A percentile compares a stretch with the other conserved stretches of the same genome.
Conservation (phyloP, 2,888 invertebrate species). For the Rhodophaea formosa region DNA sequence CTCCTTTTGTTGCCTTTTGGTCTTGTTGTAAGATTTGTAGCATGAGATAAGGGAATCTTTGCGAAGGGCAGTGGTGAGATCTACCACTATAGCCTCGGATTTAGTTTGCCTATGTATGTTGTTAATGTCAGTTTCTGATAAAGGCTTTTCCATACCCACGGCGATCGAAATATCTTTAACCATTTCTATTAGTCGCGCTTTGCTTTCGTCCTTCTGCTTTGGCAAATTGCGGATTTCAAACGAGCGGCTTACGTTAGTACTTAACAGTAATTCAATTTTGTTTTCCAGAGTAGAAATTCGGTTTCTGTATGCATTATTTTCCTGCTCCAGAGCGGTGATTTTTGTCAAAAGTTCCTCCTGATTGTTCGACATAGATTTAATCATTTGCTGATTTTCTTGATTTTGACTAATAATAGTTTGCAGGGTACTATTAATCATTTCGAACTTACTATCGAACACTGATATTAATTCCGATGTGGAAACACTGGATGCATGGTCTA, state of each 20-base stretch:
- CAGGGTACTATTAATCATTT: background rate
- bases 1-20: conserved; percentile 21
- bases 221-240: conserved; percentile 23
- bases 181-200: conserved; percentile 11
- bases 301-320: conserved; percentile 20
- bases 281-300: conserved; percentile 11
- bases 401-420: conserved; percentile 18
- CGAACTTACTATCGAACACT: conserved; percentile 8
- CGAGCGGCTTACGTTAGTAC: conserved; percentile 1
- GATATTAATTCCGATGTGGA: background rate
- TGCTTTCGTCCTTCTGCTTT: conserved; percentile 18
- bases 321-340: conserved; percentile 18
- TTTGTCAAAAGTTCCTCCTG: conserved; percentile 17
- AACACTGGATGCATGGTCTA: background rate
- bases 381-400: conserved; percentile 17
- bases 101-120: conserved; percentile 23
- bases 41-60: conserved; percentile 22
- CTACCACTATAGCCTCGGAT: conserved; percentile 17
- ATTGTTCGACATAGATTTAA: conserved; percentile 15
- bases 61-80: conserved; percentile 4
- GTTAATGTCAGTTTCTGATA: conserved; percentile 22
- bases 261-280: conserved; percentile 15
- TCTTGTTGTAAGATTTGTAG: conserved; percentile 15
- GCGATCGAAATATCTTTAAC: conserved; percentile 19
- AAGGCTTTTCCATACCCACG: conserved; percentile 14